Evolutionary conservation across 2,888 invertebrate species (phyloP).

Genomic region (Coleophora deauratella): DNA sequence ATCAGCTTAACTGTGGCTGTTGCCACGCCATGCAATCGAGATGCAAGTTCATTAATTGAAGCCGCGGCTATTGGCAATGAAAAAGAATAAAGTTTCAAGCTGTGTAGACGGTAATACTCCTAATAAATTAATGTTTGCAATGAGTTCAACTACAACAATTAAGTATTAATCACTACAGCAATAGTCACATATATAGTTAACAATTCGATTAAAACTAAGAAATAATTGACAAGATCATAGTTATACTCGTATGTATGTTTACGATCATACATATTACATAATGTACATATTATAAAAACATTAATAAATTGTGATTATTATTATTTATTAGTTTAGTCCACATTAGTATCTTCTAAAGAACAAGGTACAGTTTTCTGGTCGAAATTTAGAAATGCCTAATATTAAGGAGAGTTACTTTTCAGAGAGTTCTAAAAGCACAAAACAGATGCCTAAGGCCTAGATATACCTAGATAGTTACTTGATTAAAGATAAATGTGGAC

Average conservation of each 20-base stretch:
- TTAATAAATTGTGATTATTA: background rate
- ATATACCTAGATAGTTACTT: background rate
- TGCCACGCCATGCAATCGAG: too few species aligned
- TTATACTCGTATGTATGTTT: slow-evolving; percentile 1
- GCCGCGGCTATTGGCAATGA: too few species aligned
- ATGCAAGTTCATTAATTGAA: too few species aligned
- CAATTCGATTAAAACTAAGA: slow-evolving; percentile 46
- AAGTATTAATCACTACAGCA: slow-evolving; percentile 31
- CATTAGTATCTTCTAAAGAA: slow-evolving; percentile 3
- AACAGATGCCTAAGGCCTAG: background rate
- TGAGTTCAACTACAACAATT: slow-evolving; percentile 64
- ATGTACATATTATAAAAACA: too few species aligned
- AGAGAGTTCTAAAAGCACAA: background rate
- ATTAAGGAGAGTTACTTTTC: background rate
- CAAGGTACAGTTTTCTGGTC: background rate
- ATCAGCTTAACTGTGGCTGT: too few species aligned
- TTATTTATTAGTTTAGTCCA: slow-evolving; percentile 13
- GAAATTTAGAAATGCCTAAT: background rate
- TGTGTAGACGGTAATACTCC: too few species aligned
- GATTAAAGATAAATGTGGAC: slow-evolving; percentile 10
- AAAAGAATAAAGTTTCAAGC: too few species aligned
- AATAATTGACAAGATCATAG: slow-evolving; percentile 44
- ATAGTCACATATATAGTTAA: slow-evolving; percentile 39
- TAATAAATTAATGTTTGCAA: slow-evolving; percentile 53
- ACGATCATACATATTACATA: too few species aligned